Conservation (phyloP, 1,140 invertebrate species). For the Phenacoccus solenopsis region DNA sequence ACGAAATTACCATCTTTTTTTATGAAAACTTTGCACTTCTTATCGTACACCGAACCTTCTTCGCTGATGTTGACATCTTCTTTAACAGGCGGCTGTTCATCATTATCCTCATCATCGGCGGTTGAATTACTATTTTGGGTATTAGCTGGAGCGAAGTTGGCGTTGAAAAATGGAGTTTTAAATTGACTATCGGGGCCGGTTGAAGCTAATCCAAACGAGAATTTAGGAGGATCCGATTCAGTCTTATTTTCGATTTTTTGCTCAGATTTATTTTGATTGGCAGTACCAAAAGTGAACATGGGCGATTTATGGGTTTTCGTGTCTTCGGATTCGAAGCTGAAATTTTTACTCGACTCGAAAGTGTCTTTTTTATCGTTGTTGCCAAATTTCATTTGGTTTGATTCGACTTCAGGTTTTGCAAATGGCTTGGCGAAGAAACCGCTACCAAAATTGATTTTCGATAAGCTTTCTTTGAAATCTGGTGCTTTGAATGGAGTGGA, state of each 20-base stretch:
- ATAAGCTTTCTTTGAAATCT: constrained; percentile 4
- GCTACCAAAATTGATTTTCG: not conserved
- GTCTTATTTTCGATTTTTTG: not conserved
- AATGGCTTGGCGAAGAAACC: not conserved
- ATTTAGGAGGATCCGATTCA: not conserved
- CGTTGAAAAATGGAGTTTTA: not conserved
- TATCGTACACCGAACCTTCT: constrained; percentile 4
- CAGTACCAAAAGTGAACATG: not conserved
- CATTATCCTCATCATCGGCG: not conserved
- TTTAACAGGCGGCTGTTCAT: not conserved
- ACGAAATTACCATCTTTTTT: not conserved
- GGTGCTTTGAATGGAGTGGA: not conserved
- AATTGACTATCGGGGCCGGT: not conserved
- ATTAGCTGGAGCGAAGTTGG: not conserved
- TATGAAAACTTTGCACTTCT: constrained; percentile 6
- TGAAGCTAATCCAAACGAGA: not conserved
- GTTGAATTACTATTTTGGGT: not conserved
- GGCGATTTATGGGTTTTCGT: not conserved
- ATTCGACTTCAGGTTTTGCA: not conserved
- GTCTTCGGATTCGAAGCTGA: not conserved
- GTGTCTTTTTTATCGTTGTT: not conserved
- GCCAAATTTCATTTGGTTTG: not conserved
- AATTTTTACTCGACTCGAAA: not conserved
- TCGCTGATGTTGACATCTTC: not conserved
- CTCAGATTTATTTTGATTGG: not conserved